Evolutionary conservation across 2,113 vertebrate genomes (phyloP).

Genomic region (Crocuta crocuta): DNA sequence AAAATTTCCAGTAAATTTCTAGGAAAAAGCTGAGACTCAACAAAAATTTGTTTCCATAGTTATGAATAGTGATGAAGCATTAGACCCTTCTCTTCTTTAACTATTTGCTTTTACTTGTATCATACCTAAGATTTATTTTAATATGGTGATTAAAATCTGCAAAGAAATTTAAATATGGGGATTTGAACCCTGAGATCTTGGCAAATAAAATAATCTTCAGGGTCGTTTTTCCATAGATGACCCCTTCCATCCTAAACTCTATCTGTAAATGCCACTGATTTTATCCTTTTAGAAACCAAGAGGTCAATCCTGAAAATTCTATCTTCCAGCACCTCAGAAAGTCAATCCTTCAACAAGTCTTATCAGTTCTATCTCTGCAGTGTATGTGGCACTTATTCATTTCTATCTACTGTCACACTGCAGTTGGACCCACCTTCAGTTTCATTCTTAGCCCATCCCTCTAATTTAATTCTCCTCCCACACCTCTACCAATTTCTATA

Average conservation of each 20-base stretch:
- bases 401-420: background rate
- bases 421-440: background rate
- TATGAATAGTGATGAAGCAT: background rate
- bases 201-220: background rate
- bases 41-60: background rate
- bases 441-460: background rate
- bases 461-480: background rate
- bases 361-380: background rate
- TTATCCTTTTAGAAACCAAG: background rate
- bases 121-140: background rate
- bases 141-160: background rate
- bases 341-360: background rate
- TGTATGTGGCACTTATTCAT: background rate
- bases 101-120: background rate
- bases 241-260: background rate
- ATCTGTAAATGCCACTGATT: background rate
- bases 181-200: background rate
- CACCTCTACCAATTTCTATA: background rate
- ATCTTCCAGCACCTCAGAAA: background rate
- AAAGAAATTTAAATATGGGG: background rate
- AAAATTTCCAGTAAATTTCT: background rate
- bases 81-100: background rate
- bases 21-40: background rate
- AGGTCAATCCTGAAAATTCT: background rate
- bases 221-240: background rate